phyloP scores from a whole-genome alignment of 2,113 vertebrate species.

The Platichthys stellatus region DNA sequence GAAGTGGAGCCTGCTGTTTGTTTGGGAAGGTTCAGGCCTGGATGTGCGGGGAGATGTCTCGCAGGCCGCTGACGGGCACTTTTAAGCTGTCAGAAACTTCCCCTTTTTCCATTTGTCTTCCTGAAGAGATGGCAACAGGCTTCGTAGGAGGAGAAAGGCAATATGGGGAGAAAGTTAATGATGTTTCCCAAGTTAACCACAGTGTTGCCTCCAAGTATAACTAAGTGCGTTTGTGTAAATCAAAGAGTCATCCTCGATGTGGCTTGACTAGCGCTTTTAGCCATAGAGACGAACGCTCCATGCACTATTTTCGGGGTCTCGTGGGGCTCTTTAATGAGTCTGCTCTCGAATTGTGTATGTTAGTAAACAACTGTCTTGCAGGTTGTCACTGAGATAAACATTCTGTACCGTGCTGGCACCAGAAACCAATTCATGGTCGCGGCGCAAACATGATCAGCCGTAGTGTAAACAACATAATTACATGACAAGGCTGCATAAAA shows the following conservation, averaged over 20 bases:
- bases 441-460: constrained; percentile 47
- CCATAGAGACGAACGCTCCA: neutral
- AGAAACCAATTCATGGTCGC: constrained; percentile 30
- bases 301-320: constrained; percentile 34
- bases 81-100: constrained; percentile 80
- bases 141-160: constrained; percentile 42
- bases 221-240: constrained; percentile 53
- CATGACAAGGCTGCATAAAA: constrained; percentile 37
- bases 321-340: constrained; percentile 44
- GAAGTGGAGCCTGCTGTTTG: constrained; percentile 88
- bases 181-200: constrained; percentile 48
- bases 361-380: constrained; percentile 56
- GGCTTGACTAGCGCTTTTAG: constrained; percentile 38
- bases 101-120: constrained; percentile 59
- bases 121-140: constrained; percentile 48
- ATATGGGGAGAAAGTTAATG: constrained; percentile 44
- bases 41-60: constrained; percentile 84
- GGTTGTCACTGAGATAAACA: constrained; percentile 42
- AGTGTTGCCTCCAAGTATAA: constrained; percentile 37
- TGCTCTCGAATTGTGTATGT: constrained; percentile 45
- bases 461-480: constrained; percentile 59
- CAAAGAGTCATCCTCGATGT: constrained; percentile 46
- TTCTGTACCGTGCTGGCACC: constrained; percentile 4
- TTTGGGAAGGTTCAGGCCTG: constrained; percentile 84
- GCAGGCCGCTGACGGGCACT: constrained; percentile 80